Base-by-base conservation (phyloP, 1,140 invertebrate genomes). In the Condylostylus longicornis region DNA sequence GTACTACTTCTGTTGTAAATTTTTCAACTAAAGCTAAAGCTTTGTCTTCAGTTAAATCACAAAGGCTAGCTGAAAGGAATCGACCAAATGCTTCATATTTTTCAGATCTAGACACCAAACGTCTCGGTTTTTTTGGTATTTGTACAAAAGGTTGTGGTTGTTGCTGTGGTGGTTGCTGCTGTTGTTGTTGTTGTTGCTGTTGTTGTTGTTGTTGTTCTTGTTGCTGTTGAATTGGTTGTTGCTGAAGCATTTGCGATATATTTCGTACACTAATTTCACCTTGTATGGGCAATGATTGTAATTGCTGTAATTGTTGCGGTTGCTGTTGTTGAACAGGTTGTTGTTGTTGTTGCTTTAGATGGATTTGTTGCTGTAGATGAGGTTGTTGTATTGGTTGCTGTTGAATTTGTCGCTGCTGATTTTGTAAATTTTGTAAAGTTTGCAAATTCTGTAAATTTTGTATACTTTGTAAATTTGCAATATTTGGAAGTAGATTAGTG, bases 31-130 rank as follows among this genome's bases (percentile, higher is more conserved):
- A 34, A 13, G 48, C 46, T 42, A 60, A 40, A 18, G 58, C 51
- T 5, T 38, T 41, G n/a, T 40, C 10, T 7, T 41, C 38, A 13
- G 54, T 46, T 42, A 61, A 42, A 29, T 60, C 58, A 41, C 42
- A 37, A 10, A 61, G 40, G 12, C 53, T 53, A 25, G 57, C 47
- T 7, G 46, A 40, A 25, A 61, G 42, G 30, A 60, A 61, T 30
- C 58, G 45, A 23, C 58, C 58, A 35, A 61, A 61, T 30, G 57
- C 54, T 35, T 44, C 48, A 42, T 49, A 61, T 37, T 58, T 60
- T 13, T 40, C 25, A 13, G 3, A 10, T 27, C 25, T 10, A 27
- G 4, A 27, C 25, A 27, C 25, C 23, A 27, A 27, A 27, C 25
- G 25, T 27, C 14, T 27, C 8, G 29, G 15, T 13, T 7, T 14